Evolutionary conservation across 1,140 invertebrate species (phyloP).

Genomic region (Thaumetopoea pityocampa): DNA sequence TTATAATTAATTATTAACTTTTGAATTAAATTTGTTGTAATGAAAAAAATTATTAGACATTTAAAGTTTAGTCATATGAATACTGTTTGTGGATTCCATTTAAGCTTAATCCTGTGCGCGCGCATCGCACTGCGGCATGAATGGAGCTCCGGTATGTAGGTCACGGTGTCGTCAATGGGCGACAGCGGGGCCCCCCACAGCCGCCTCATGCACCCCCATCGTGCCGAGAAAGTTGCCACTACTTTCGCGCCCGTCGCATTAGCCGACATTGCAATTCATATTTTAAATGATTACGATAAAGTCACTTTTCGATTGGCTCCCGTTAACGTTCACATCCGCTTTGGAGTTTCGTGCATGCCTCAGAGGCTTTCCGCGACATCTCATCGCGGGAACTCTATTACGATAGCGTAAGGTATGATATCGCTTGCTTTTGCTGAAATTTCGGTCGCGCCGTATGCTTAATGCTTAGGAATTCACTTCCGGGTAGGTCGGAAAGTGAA

Average conservation of each 20-base stretch:
- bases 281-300: slow-evolving; percentile 54
- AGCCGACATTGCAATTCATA: slow-evolving; percentile 43
- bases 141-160: slow-evolving; percentile 68
- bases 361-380: slow-evolving; percentile 39
- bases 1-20: no score
- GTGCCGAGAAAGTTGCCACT: slow-evolving; percentile 69
- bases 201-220: slow-evolving; percentile 59
- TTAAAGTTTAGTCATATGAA: no score
- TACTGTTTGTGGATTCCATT: no score
- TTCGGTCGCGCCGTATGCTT: slow-evolving; percentile 67
- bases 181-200: slow-evolving; percentile 56
- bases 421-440: slow-evolving; percentile 28
- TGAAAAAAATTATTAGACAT: no score
- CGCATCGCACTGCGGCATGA: slow-evolving; percentile 56
- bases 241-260: slow-evolving; percentile 62
- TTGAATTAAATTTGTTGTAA: no score
- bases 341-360: slow-evolving; percentile 58
- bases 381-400: slow-evolving; percentile 29
- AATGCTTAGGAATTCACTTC: slow-evolving; percentile 74
- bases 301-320: slow-evolving; percentile 50
- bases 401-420: slow-evolving; percentile 27
- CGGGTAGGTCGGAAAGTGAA: slow-evolving; percentile 75
- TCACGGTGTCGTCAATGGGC: slow-evolving; percentile 72
- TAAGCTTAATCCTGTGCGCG: slow-evolving; percentile 48
- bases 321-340: slow-evolving; percentile 67